These are phyloP conservation scores for Geopemphigus sp. DNA, from an alignment of 1,140 invertebrate species.

Conservation along the genomic window DNA sequence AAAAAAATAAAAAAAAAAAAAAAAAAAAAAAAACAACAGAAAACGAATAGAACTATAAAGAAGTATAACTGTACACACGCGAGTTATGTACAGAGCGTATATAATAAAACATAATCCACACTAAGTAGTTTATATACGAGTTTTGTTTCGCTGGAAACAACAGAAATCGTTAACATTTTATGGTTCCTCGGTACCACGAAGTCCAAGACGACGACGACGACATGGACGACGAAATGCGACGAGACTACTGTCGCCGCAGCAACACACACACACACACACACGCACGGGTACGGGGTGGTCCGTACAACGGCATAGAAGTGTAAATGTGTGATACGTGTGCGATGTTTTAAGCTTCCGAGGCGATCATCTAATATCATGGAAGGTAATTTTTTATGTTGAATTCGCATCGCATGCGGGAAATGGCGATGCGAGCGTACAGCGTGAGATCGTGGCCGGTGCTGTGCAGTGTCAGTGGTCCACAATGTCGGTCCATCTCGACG, in stretches of 20 bases:
- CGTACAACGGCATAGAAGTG: no score
- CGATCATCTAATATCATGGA: constrained; percentile 42
- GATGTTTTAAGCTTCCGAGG: constrained; percentile 27
- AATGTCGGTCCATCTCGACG: constrained; percentile 69
- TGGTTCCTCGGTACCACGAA: constrained; percentile 13
- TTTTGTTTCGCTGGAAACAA: neutral
- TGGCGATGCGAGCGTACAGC: constrained; percentile 70
- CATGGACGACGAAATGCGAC: neutral
- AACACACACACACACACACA: no score
- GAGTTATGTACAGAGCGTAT: constrained; percentile 20
- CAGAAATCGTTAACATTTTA: neutral
- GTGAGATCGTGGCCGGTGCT: constrained; percentile 74
- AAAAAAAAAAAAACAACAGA: constrained; percentile 36
- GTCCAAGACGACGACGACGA: constrained; percentile 26
- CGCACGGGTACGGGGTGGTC: no score
- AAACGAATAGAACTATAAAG: constrained; percentile 22
- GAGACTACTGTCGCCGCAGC: neutral
- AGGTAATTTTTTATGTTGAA: constrained; percentile 45
- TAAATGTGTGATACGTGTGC: neutral
- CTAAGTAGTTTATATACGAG: neutral
- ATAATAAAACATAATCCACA: constrained; percentile 7
- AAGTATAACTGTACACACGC: constrained; percentile 39
- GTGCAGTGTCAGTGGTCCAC: constrained; percentile 72
- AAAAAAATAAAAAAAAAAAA: neutral
- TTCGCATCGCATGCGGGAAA: constrained; percentile 54